These are phyloP conservation scores for Pheosia tremula DNA, from an alignment of 2,888 invertebrate species.

Conservation along the genomic window DNA sequence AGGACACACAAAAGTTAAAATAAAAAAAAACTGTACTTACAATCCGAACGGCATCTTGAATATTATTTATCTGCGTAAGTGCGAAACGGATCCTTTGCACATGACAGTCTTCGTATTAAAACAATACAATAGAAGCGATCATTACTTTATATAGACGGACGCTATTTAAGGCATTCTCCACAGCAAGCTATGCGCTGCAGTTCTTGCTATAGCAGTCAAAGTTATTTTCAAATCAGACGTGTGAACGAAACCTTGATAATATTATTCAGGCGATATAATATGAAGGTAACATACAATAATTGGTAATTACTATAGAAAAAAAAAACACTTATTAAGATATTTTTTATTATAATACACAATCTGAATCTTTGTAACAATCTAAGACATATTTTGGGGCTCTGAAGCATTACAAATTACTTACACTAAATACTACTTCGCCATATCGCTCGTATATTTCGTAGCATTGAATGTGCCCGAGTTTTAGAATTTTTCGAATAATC, in stretches of 20 bases:
- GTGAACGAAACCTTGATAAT: background rate
- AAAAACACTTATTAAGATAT: too few species aligned
- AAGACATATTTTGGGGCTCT: too few species aligned
- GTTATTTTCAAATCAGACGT: background rate
- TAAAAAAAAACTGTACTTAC: constrained; percentile 46
- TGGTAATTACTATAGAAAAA: too few species aligned
- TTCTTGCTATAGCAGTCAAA: background rate
- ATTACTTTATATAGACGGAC: constrained; percentile 43
- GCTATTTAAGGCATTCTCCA: constrained; percentile 16
- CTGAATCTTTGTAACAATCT: too few species aligned
- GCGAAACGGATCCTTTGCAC: constrained; percentile 21
- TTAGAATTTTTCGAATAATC: constrained; percentile 8
- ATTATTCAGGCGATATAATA: background rate
- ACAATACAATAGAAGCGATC: constrained; percentile 26
- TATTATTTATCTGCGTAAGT: constrained; percentile 14
- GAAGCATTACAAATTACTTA: background rate
- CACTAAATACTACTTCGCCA: background rate
- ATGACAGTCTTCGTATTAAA: constrained; percentile 33
- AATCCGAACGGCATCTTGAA: constrained; percentile 61
- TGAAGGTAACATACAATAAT: background rate
- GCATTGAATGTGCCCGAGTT: constrained; percentile 15
- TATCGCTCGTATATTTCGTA: constrained; percentile 4
- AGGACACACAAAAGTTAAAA: constrained; percentile 33
- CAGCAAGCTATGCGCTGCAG: constrained; percentile 6
- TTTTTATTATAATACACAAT: too few species aligned